phyloP scores from a whole-genome alignment of 2,113 vertebrate genomes.

The Morone chrysops region DNA sequence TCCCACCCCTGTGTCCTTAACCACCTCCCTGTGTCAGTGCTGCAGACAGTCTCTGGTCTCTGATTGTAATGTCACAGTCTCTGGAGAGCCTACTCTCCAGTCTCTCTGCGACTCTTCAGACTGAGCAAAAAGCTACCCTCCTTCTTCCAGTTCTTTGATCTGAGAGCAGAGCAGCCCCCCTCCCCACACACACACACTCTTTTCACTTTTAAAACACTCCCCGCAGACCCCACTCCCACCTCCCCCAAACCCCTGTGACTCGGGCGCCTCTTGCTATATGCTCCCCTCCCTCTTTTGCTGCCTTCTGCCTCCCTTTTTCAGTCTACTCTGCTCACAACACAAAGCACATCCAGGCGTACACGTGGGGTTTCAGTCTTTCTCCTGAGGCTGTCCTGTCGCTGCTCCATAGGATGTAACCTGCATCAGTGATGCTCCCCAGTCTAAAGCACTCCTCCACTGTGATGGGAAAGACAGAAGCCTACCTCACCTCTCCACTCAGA shows the following conservation, averaged over 20 bases:
- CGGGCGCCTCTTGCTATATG: conserved; percentile 45
- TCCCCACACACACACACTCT: conserved; percentile 22
- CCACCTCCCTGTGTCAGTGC: conserved; percentile 46
- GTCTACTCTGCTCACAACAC: conserved; percentile 60
- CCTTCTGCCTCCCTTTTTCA: conserved; percentile 40
- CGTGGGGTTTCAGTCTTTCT: conserved; percentile 51
- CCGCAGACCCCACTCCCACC: conserved; percentile 58
- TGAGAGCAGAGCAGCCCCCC: conserved; percentile 35
- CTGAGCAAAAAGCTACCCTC: conserved; percentile 50
- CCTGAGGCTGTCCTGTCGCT: conserved; percentile 46
- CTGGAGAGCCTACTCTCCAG: conserved; percentile 53
- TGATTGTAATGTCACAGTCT: conserved; percentile 58
- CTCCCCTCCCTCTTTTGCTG: conserved; percentile 58
- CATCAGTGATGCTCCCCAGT: conserved; percentile 61
- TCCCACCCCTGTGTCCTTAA: conserved; percentile 47
- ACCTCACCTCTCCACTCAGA: conserved; percentile 58
- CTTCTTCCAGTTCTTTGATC: conserved; percentile 69
- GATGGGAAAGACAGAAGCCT: conserved; percentile 50
- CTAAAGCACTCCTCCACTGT: conserved; percentile 43
- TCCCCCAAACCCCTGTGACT: conserved; percentile 58
- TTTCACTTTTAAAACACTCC: conserved; percentile 75
- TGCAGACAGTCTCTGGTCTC: conserved; percentile 57
- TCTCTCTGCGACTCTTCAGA: conserved; percentile 61
- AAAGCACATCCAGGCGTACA: conserved; percentile 69
- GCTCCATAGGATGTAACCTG: conserved; percentile 56